A percentile compares a stretch with the other conserved stretches of the same genome.
Conservation (phyloP, 2,797 vertebrate genomes). For the Tadarida brasiliensis region DNA sequence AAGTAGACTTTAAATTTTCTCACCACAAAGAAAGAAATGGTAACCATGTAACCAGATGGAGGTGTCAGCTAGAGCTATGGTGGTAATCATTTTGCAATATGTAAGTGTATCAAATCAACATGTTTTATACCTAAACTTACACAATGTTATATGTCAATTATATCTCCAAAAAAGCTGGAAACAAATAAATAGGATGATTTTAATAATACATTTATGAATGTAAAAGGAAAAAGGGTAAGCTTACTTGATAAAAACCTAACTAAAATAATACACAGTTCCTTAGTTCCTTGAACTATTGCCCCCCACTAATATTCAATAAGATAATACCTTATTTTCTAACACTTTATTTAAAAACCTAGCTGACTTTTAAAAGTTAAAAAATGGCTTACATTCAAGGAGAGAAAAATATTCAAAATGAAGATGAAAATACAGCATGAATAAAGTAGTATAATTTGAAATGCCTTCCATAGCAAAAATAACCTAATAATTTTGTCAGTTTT, state of each 20-base stretch:
- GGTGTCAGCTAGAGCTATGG: neutral
- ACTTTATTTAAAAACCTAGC: neutral
- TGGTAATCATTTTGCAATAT: neutral
- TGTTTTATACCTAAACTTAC: neutral
- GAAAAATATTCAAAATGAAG: constrained; percentile 26
- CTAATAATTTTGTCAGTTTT: neutral
- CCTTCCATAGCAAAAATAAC: neutral
- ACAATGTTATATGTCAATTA: neutral
- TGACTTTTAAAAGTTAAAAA: constrained; percentile 46
- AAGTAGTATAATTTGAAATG: neutral
- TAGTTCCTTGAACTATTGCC: neutral
- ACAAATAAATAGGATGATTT: neutral
- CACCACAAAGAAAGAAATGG: neutral
- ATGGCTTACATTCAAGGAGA: neutral
- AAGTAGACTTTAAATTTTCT: neutral
- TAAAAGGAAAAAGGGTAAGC: neutral
- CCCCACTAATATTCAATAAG: neutral
- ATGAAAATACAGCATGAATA: neutral
- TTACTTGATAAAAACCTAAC: neutral
- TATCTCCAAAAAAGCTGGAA: neutral
- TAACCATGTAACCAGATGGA: neutral
- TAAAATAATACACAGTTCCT: neutral
- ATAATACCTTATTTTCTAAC: constrained; percentile 24
- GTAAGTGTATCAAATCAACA: neutral
- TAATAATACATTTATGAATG: neutral